Percentiles rank a stretch among this genome's conserved stretches.
Conservation (phyloP, 2,113 vertebrate genomes). For the Cyprinodon brontotheroides region DNA sequence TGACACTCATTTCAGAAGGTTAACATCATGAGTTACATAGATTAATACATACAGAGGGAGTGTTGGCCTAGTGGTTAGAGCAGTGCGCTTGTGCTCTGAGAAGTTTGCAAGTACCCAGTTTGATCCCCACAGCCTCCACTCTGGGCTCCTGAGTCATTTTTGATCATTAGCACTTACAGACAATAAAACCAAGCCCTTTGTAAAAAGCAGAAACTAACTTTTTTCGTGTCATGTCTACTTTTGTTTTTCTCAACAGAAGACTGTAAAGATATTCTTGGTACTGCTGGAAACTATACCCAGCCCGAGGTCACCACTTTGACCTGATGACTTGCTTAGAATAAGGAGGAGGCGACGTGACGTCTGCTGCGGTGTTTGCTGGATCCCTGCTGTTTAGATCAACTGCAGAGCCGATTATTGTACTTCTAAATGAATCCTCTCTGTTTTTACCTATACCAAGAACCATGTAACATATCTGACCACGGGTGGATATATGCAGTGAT, state of each 20-base stretch:
- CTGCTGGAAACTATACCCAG: slow-evolving; percentile 71
- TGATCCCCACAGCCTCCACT: too few relatives aligned
- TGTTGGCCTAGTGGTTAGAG: too few relatives aligned
- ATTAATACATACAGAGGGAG: not conserved
- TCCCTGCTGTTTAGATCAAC: slow-evolving; percentile 20
- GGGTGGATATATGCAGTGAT: slow-evolving; percentile 30
- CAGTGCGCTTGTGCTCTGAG: too few relatives aligned
- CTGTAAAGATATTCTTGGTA: slow-evolving; percentile 74
- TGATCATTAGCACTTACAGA: not conserved
- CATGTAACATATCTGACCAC: slow-evolving; percentile 35
- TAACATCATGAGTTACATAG: not conserved
- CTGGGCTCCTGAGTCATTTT: not conserved
- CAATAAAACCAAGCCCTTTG: not conserved
- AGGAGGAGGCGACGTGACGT: slow-evolving; percentile 20
- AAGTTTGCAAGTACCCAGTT: too few relatives aligned
- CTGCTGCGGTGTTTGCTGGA: not conserved
- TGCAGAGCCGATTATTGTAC: slow-evolving; percentile 16
- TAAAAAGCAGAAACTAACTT: not conserved
- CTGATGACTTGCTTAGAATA: slow-evolving; percentile 56
- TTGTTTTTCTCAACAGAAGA: slow-evolving; percentile 70
- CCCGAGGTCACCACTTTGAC: slow-evolving; percentile 78
- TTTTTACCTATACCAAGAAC: slow-evolving; percentile 18
- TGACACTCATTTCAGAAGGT: not conserved
- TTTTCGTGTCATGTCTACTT: slow-evolving; percentile 6
- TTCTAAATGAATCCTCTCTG: slow-evolving; percentile 12